Evolutionary conservation across 2,797 vertebrate species (phyloP), one percentile per base, ranked within the genome.

Genomic region (Karalla daura): DNA sequence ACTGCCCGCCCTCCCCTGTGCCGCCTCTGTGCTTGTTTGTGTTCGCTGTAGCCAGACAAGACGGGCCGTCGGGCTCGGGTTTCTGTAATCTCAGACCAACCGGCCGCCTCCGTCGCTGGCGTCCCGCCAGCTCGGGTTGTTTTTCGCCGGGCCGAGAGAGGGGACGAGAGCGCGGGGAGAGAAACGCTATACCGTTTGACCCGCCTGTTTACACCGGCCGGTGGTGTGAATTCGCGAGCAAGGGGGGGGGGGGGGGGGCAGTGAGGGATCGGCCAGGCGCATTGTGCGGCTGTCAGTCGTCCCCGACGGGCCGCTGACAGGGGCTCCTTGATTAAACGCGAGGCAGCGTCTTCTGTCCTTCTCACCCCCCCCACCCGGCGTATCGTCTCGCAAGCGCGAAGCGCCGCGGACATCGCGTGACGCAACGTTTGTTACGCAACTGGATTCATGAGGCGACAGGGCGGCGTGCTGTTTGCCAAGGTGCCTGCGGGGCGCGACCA

Each of bases 31-130:
- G 50, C 53, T 81, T 55, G 28, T 70, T 77, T 39, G 63, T 23
- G 28, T 32, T 53, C 28, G 30, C 40, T 11, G 58, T 49, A 32
- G n/a, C n/a, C n/a, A n/a, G n/a, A n/a, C n/a, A n/a, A n/a, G 73
- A 56, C 12, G 32, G 56, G 80, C 37, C 12, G 53, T 63, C 53
- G 2, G 65, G 63, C 58, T 75, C 45, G 18, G 51, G 59, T 80
- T 62, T 68, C 43, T 35, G 27, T 71, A 59, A 70, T 78, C 65
- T 73, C 69, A 55, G 23, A 61, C 3, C 43, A 17, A 10, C 60
- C 41, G 28, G 0, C 41, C 5, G 33, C 25, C 51, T 33, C 50
- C 37, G 53, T 65, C 69, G 13, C 73, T 76, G 44, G 46, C 61
- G 47, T 79, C 81, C 70, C 50, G 15, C 10, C 24, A 0, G 0